Evolutionary conservation across 2,888 invertebrate species (phyloP).

Genomic region (Apamea crenata): DNA sequence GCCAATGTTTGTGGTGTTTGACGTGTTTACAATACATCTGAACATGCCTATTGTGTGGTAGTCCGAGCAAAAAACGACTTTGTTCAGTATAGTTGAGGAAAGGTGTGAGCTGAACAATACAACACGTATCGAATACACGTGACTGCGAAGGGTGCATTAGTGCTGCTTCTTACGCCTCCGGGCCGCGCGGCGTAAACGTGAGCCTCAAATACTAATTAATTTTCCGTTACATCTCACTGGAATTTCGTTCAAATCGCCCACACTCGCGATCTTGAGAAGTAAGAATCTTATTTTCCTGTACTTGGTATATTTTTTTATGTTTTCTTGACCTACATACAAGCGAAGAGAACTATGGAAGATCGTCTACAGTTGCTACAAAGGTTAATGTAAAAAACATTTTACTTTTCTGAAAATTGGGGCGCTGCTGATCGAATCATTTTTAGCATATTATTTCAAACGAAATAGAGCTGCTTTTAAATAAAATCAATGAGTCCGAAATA

Average conservation of each 20-base stretch:
- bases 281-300: background rate
- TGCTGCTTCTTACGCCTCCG: slow-evolving; percentile 47
- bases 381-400: background rate
- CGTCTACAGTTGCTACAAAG: background rate
- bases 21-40: slow-evolving; percentile 36
- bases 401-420: background rate
- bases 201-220: slow-evolving; percentile 24
- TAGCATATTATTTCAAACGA: background rate
- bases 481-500: background rate
- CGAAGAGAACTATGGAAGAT: background rate
- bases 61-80: slow-evolving; percentile 48
- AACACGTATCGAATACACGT: slow-evolving; percentile 50
- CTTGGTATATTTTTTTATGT: background rate
- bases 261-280: background rate
- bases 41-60: slow-evolving; percentile 43
- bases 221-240: slow-evolving; percentile 8
- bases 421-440: background rate
- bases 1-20: slow-evolving; percentile 25
- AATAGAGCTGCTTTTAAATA: background rate
- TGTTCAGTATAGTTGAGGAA: slow-evolving; percentile 59
- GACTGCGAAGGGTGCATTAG: slow-evolving; percentile 49
- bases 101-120: slow-evolving; percentile 34
- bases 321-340: background rate
- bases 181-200: slow-evolving; percentile 29
- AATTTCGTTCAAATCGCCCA: background rate